These are phyloP conservation scores for Aramus guarauna DNA, from an alignment of 2,113 vertebrate species.

Conservation along the genomic window DNA sequence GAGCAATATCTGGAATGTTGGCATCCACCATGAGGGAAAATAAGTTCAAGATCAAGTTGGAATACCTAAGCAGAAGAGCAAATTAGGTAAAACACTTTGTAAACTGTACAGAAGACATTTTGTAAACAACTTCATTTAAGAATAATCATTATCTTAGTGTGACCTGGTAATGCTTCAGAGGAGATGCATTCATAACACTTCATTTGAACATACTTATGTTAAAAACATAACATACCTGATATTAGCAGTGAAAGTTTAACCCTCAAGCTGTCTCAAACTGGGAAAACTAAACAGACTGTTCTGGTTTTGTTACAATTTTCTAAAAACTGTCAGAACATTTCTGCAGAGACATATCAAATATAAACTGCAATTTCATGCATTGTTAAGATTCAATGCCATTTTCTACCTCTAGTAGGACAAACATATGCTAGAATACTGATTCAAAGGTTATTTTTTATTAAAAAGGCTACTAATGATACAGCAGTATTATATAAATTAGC, in stretches of 20 bases:
- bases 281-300: background rate
- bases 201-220: background rate
- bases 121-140: background rate
- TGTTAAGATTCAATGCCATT: background rate
- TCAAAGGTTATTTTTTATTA: background rate
- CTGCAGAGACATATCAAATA: background rate
- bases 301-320: background rate
- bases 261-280: background rate
- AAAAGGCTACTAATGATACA: background rate
- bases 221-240: background rate
- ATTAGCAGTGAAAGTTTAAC: background rate
- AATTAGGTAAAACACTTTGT: background rate
- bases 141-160: background rate
- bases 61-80: constrained; percentile 81
- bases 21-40: constrained; percentile 99
- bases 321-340: background rate
- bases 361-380: background rate
- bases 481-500: background rate
- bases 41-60: constrained; percentile 96
- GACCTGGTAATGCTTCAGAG: background rate
- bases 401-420: background rate
- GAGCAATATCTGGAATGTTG: constrained; percentile 97
- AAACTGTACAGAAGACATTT: background rate
- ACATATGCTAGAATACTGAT: background rate
- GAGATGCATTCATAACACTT: background rate